Conservation (phyloP, 2,113 vertebrate genomes). For the Paratilapia polleni region DNA sequence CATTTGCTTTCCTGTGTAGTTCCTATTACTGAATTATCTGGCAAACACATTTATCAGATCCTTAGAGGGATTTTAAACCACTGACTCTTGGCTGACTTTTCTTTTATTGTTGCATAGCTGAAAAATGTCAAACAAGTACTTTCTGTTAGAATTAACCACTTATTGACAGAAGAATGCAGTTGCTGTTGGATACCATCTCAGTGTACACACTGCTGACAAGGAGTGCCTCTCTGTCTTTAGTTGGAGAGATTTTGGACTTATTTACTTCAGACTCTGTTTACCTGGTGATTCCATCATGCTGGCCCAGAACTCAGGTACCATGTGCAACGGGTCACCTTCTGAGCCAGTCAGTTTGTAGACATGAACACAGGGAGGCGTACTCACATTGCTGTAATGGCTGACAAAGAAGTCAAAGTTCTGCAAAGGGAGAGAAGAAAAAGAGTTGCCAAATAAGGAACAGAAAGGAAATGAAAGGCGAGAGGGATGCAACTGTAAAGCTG, state of each 20-base stretch:
- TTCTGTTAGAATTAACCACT: background rate
- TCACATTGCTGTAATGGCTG: constrained; percentile 97
- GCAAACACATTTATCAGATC: background rate
- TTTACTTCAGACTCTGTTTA: constrained; percentile 6
- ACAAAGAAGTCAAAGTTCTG: constrained; percentile 98
- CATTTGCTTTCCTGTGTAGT: background rate
- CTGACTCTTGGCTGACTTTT: background rate
- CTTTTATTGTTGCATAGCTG: background rate
- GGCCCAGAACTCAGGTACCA: constrained; percentile 94
- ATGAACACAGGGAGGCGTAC: constrained; percentile 93
- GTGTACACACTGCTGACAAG: background rate
- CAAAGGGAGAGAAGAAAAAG: background rate
- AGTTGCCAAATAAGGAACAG: background rate
- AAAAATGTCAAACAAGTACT: background rate
- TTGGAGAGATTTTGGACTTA: background rate
- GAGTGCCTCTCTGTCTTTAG: background rate
- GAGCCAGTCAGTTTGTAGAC: constrained; percentile 91
- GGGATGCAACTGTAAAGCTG: background rate
- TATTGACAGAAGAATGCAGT: background rate
- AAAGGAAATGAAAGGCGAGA: background rate
- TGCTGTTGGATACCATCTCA: background rate
- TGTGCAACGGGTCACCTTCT: constrained; percentile 86
- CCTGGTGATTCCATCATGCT: constrained; percentile 99
- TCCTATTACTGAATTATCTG: background rate
- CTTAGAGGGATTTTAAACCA: background rate